Evolutionary conservation across 1,140 invertebrate genomes (phyloP).

Genomic region (Lutraria rhynchaena): DNA sequence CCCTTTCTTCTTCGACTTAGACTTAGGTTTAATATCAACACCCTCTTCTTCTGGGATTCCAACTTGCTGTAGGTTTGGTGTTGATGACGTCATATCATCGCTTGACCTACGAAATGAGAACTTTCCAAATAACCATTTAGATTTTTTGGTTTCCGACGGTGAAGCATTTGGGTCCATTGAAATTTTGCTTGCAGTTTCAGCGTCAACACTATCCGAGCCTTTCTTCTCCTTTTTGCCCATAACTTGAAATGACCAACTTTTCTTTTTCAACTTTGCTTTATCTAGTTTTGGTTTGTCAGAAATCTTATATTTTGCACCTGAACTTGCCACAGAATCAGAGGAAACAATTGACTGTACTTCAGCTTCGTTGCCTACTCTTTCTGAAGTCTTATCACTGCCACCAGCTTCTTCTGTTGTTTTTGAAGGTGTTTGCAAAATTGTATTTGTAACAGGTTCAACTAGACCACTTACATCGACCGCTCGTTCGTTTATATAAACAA

Average conservation of each 20-base stretch:
- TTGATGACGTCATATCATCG: conserved; percentile 37
- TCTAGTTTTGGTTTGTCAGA: conserved; percentile 9
- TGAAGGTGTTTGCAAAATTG: not conserved
- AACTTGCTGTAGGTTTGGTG: conserved; percentile 42
- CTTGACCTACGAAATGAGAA: conserved; percentile 37
- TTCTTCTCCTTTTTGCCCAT: conserved; percentile 16
- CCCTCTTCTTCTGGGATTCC: conserved; percentile 9
- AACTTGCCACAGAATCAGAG: conserved; percentile 32
- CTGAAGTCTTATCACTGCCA: not conserved
- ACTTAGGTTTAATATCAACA: conserved; percentile 5
- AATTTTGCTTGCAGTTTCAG: not conserved
- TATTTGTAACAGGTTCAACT: not conserved
- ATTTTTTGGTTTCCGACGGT: conserved; percentile 25
- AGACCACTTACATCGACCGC: conserved; percentile 36
- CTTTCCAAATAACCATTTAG: conserved; percentile 48
- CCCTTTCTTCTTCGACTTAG: not conserved
- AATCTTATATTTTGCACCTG: conserved; percentile 17
- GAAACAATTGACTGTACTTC: conserved; percentile 31
- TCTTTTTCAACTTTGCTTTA: conserved; percentile 39
- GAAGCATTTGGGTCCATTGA: conserved; percentile 46
- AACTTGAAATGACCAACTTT: conserved; percentile 57
- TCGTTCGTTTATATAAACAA: conserved; percentile 52
- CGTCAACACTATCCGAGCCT: not conserved
- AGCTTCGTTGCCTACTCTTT: not conserved
- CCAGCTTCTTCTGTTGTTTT: not conserved